These are phyloP conservation scores for Eledone cirrhosa DNA, from an alignment of 2,888 invertebrate genomes.

Conservation along the genomic window DNA sequence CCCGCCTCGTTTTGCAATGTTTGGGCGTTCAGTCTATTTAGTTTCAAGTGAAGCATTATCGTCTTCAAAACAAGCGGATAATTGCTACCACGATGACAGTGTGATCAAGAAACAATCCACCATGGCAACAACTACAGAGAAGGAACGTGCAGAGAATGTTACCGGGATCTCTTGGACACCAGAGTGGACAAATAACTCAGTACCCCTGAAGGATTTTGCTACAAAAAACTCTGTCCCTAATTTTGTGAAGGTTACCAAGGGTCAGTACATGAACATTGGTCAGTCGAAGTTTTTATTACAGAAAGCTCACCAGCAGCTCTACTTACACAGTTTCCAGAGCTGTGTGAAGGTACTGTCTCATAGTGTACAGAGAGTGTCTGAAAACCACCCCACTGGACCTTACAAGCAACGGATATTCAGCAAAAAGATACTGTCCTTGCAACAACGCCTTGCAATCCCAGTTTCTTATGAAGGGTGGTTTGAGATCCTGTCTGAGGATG, in stretches of 20 bases:
- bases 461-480: slow-evolving; percentile 91
- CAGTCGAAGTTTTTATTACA: slow-evolving; percentile 77
- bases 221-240: slow-evolving; percentile 82
- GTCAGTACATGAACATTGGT: slow-evolving; percentile 90
- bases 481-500: slow-evolving; percentile 92
- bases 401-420: slow-evolving; percentile 31
- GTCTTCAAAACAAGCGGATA: not conserved
- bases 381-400: slow-evolving; percentile 41
- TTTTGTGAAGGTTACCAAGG: slow-evolving; percentile 90
- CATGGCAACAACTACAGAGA: slow-evolving; percentile 37
- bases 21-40: slow-evolving; percentile 4
- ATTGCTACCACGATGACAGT: not conserved
- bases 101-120: not conserved
- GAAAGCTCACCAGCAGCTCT: slow-evolving; percentile 79
- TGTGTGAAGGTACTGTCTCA: slow-evolving; percentile 76
- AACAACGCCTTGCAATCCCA: slow-evolving; percentile 82
- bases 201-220: slow-evolving; percentile 64
- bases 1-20: not conserved
- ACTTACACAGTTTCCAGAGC: slow-evolving; percentile 78
- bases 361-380: slow-evolving; percentile 44
- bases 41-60: not conserved
- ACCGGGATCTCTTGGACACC: slow-evolving; percentile 33
- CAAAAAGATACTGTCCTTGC: slow-evolving; percentile 45
- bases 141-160: slow-evolving; percentile 38
- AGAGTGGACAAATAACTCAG: slow-evolving; percentile 58